These are phyloP conservation scores for Macroteleia sp. DNA, from an alignment of 2,888 invertebrate genomes.

Conservation along the genomic window DNA sequence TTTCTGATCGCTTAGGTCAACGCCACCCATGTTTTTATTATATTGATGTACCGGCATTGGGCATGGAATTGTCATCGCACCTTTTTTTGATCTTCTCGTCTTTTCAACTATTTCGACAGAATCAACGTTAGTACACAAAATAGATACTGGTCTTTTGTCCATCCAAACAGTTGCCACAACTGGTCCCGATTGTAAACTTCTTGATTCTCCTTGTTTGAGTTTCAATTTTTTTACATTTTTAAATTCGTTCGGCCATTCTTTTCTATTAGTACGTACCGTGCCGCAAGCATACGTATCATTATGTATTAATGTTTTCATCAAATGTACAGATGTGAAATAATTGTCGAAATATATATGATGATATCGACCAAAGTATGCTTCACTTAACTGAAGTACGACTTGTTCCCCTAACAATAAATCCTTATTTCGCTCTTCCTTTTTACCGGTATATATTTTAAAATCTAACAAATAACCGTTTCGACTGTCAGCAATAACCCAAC, in stretches of 20 bases:
- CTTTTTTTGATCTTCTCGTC: not conserved
- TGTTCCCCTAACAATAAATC: not conserved
- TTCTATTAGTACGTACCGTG: not conserved
- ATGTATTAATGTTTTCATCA: too few species aligned
- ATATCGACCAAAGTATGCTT: too few species aligned
- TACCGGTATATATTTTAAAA: not conserved
- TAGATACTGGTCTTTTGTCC: conserved; percentile 25
- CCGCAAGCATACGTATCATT: not conserved
- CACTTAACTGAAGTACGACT: too few species aligned
- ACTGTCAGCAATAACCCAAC: not conserved
- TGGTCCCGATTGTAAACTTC: not conserved
- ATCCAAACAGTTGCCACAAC: not conserved
- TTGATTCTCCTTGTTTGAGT: not conserved
- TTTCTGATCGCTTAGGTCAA: conserved; percentile 28
- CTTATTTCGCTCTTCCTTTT: not conserved
- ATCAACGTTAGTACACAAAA: conserved; percentile 14
- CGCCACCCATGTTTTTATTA: conserved; percentile 34
- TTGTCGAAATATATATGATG: too few species aligned
- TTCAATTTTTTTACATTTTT: conserved; percentile 1
- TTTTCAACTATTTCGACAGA: conserved; percentile 5
- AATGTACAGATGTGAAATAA: too few species aligned
- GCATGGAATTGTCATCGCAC: conserved; percentile 1
- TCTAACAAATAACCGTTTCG: not conserved
- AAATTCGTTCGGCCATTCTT: not conserved
- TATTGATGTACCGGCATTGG: conserved; percentile 6